Base-by-base conservation (phyloP, 1,140 invertebrate genomes). In the Caligus rogercresseyi region DNA sequence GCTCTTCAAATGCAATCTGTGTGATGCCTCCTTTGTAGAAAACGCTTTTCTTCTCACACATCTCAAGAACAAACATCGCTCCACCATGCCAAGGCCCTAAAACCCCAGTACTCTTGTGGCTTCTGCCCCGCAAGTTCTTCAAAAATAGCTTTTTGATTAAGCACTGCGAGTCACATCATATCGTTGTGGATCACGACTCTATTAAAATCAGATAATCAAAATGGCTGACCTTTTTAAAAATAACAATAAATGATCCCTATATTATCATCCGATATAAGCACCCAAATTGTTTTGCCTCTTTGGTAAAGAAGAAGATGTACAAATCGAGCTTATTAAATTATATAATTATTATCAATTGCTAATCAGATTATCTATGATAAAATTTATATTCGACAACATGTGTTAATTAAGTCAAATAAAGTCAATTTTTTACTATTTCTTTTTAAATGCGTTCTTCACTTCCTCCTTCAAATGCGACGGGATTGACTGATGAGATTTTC, bases 401-500 rank as follows among this genome's bases (percentile, higher is more conserved):
- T 43, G 7, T 43, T 43, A 43, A 11, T 11, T 43, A 43, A 11
- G 7, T 43, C 31, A 43, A 43, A 43, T 43, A n/a, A n/a, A n/a
- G n/a, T n/a, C n/a, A n/a, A n/a, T n/a, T n/a, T 43, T 43, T 11
- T 11, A 43, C n/a, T 60, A 18, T 18, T 60, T 25, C n/a, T 60
- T 60, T 25, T 60, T 60, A 18, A 24, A 60, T 18, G 61, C 65
- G 21, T 65, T 65, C 51, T 67, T 67, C 11, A 68, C 26, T 53
- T 68, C 65, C 43, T 67, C 63, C 25, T 67, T 68, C 15, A 67
- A 63, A 52, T 66, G 75, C 20, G 80, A 72, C 4, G 82, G 81
- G 71, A 86, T 83, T 67, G 74, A 77, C 53, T 72, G 2, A 83
- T 67, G 67, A 83, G 85, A 76, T 79, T 83, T 1, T 77, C 71